These are phyloP conservation scores for Heliconius sara DNA, from an alignment of 2,888 invertebrate species.

Conservation along the genomic window DNA sequence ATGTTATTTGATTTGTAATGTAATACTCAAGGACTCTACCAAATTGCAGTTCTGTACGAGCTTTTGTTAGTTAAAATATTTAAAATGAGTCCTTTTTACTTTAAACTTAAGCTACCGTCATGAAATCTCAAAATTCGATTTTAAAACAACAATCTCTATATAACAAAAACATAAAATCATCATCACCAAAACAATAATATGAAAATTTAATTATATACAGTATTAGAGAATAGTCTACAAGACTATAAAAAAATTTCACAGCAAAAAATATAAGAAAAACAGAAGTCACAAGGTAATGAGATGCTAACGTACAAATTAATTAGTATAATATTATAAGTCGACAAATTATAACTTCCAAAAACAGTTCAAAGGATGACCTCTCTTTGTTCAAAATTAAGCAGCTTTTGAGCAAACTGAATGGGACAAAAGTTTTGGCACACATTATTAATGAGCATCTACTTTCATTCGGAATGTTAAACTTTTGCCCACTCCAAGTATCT, in stretches of 20 bases:
- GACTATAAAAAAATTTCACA: not conserved
- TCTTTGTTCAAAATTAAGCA: slow-evolving; percentile 39
- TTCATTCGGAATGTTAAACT: slow-evolving; percentile 19
- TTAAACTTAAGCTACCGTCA: too few relatives aligned
- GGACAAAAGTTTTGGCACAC: slow-evolving; percentile 35
- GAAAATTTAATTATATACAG: not conserved
- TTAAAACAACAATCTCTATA: not conserved
- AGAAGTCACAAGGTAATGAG: not conserved
- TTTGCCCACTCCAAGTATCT: slow-evolving; percentile 16
- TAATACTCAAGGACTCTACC: too few relatives aligned
- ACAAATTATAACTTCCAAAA: slow-evolving; percentile 36
- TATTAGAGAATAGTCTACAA: not conserved
- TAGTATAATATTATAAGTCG: slow-evolving; percentile 24
- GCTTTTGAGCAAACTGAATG: slow-evolving; percentile 40
- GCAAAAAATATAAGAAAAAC: slow-evolving; percentile 2
- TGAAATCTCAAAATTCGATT: too few relatives aligned
- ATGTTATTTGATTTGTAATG: too few relatives aligned
- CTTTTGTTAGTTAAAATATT: too few relatives aligned
- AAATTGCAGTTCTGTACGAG: too few relatives aligned
- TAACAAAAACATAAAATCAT: not conserved
- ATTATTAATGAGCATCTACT: slow-evolving; percentile 37
- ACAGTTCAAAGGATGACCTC: slow-evolving; percentile 40
- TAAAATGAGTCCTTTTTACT: too few relatives aligned
- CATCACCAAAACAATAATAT: not conserved
- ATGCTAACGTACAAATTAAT: slow-evolving; percentile 25